Conservation (phyloP, 2,113 vertebrate species). For the Myanophis thanlyinensis region DNA sequence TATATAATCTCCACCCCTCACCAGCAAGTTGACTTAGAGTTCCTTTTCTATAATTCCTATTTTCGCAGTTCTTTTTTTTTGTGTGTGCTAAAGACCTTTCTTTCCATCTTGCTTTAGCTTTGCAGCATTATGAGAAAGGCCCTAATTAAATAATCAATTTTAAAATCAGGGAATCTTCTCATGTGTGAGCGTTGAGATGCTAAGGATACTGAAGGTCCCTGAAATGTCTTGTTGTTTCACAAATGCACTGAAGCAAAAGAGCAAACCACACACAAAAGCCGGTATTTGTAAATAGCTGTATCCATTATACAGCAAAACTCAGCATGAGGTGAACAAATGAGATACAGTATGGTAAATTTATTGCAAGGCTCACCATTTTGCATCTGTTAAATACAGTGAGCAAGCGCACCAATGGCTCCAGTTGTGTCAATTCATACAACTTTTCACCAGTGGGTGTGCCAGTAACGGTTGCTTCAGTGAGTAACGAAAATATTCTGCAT, state of each 20-base stretch:
- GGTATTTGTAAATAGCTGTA: not conserved
- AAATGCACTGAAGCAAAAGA: not conserved
- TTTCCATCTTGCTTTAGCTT: constrained; percentile 21
- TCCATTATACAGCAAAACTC: constrained; percentile 10
- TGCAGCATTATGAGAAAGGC: constrained; percentile 4
- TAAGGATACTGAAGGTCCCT: not conserved
- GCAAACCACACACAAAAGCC: not conserved
- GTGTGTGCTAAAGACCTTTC: not conserved
- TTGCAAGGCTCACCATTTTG: constrained; percentile 1
- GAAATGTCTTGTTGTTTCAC: not conserved
- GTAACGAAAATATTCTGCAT: not conserved
- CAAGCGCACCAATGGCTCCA: not conserved
- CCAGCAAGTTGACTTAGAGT: not conserved
- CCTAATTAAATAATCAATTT: constrained; percentile 8
- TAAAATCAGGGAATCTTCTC: fast-evolving
- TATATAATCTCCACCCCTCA: not conserved
- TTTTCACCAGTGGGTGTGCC: constrained; percentile 12
- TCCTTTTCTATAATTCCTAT: not conserved
- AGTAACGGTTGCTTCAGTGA: constrained; percentile 8
- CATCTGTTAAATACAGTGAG: constrained; percentile 23
- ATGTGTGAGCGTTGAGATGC: not conserved
- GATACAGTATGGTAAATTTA: constrained; percentile 5
- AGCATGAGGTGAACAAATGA: constrained; percentile 16
- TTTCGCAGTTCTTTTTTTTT: not conserved
- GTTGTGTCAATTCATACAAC: constrained; percentile 23